A percentile compares a stretch with the other conserved stretches of the same genome.
phyloP scores from a whole-genome alignment of 2,797 vertebrate species.

The Esox masquinongy region DNA sequence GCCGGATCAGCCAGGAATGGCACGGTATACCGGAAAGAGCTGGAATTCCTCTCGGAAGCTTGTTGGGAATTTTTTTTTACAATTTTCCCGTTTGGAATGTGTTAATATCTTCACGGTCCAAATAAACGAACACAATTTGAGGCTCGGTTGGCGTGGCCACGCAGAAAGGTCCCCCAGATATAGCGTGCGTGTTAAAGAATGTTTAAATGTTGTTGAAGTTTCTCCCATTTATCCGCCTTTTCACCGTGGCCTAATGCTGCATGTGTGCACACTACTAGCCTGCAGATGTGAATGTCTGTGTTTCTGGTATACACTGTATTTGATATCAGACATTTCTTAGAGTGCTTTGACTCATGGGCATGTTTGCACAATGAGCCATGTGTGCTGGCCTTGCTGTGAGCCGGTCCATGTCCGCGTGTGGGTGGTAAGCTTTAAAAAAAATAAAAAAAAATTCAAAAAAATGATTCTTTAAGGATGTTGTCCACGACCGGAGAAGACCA shows the following conservation, averaged over 20 bases:
- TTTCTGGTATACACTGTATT: not conserved
- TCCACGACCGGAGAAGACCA: not conserved
- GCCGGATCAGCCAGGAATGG: slow-evolving; percentile 61
- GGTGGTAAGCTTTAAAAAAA: not conserved
- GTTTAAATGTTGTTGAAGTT: not conserved
- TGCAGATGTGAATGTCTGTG: not conserved
- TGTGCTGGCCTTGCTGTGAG: not conserved
- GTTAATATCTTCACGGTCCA: slow-evolving; percentile 34
- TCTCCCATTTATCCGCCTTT: not conserved
- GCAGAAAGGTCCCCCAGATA: not conserved
- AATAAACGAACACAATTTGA: slow-evolving; percentile 5
- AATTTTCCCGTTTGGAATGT: slow-evolving; percentile 48
- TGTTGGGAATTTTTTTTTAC: slow-evolving; percentile 60
- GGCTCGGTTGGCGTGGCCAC: not conserved
- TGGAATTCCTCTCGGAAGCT: slow-evolving; percentile 64
- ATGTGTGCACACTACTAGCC: not conserved
- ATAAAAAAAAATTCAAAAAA: too few relatives aligned
- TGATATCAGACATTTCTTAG: slow-evolving; percentile 2
- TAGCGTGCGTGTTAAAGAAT: not conserved
- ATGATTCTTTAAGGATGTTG: not conserved
- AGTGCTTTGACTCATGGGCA: not conserved
- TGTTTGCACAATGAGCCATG: not conserved
- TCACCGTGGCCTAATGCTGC: not conserved
- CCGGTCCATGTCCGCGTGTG: not conserved
- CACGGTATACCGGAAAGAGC: slow-evolving; percentile 59